Evolutionary conservation across 1,140 invertebrate genomes (phyloP).

Genomic region (Pectinophora gossypiella): DNA sequence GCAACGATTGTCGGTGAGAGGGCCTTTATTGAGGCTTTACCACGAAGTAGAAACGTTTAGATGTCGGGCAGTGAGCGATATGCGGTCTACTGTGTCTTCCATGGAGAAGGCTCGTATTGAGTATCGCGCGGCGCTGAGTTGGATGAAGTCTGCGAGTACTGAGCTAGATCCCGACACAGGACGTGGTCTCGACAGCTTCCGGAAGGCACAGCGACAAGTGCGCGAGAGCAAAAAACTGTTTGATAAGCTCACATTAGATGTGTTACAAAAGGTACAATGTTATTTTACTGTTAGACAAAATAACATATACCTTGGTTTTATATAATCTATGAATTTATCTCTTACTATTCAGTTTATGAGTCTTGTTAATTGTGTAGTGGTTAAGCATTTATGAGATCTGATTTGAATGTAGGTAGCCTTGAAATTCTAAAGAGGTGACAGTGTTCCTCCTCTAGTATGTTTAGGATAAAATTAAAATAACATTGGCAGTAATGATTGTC

Average conservation of each 20-base stretch:
- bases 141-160: slow-evolving; percentile 99
- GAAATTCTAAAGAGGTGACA: too few relatives aligned
- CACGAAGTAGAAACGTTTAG: slow-evolving; percentile 97
- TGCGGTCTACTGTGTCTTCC: slow-evolving; percentile 89
- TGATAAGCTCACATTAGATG: slow-evolving; percentile 96
- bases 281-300: too few relatives aligned
- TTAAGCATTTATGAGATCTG: too few relatives aligned
- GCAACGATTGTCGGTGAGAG: slow-evolving; percentile 90
- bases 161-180: slow-evolving; percentile 98
- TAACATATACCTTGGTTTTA: too few relatives aligned
- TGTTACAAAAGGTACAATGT: slow-evolving; percentile 95
- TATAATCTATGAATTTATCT: too few relatives aligned
- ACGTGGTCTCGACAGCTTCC: slow-evolving; percentile 96
- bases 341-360: too few relatives aligned
- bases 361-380: too few relatives aligned
- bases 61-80: slow-evolving; percentile 95
- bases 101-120: slow-evolving; percentile 98
- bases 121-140: slow-evolving; percentile 95
- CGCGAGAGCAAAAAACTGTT: slow-evolving; percentile 89
- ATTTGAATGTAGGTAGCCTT: too few relatives aligned
- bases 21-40: slow-evolving; percentile 92
- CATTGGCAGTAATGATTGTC: too few relatives aligned
- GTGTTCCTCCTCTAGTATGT: too few relatives aligned
- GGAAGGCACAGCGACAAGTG: slow-evolving; percentile 89
- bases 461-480: too few relatives aligned